Percentiles rank a stretch among this genome's conserved stretches.
Conservation (phyloP, 2,113 vertebrate species). For the Myiozetetes cayanensis region DNA sequence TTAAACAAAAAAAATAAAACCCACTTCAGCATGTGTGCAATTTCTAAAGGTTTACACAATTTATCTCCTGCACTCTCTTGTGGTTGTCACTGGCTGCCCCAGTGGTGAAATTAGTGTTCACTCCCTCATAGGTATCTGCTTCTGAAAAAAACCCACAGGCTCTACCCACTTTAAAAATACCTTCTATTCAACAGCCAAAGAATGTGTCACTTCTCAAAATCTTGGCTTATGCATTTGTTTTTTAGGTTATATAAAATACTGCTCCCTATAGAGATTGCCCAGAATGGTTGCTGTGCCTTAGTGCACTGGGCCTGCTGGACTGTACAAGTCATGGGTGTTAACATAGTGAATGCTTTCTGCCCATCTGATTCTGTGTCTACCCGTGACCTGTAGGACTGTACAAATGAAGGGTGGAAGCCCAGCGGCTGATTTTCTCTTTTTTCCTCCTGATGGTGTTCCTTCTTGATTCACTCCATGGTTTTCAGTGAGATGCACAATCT, state of each 20-base stretch:
- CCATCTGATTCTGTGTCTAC: not conserved
- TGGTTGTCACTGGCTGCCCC: not conserved
- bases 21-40: not conserved
- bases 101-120: not conserved
- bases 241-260: constrained; percentile 16
- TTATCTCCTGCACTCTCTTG: not conserved
- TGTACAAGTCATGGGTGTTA: not conserved
- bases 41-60: not conserved
- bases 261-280: not conserved
- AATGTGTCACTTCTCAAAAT: constrained; percentile 20
- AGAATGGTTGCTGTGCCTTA: not conserved
- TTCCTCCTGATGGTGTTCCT: not conserved
- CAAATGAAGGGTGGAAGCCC: not conserved
- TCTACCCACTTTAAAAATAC: not conserved
- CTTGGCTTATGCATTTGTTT: not conserved
- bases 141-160: not conserved
- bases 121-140: not conserved
- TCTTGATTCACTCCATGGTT: not conserved
- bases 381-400: not conserved
- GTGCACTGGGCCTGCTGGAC: not conserved
- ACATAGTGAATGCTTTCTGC: not conserved
- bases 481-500: not conserved
- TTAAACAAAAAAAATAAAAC: not conserved
- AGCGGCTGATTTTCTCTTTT: not conserved
- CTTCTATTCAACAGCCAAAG: not conserved